A percentile compares a stretch with the other conserved stretches of the same genome.
These are phyloP conservation scores for Pelodytes ibericus DNA, from an alignment of 2,797 vertebrate genomes.

Conservation along the genomic window DNA sequence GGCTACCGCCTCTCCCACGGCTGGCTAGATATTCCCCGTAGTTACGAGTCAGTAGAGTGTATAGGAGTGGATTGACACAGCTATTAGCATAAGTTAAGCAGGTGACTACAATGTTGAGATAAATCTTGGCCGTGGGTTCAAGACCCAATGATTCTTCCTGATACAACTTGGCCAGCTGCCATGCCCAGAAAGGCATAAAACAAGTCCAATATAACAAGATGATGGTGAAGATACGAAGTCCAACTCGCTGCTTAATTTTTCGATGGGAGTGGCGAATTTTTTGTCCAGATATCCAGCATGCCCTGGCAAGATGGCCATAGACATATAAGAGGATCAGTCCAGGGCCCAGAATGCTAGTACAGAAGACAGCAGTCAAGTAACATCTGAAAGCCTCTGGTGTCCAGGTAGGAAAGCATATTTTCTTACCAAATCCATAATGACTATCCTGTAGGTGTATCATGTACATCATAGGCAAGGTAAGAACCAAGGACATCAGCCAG, in stretches of 20 bases:
- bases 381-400: slow-evolving; percentile 74
- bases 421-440: slow-evolving; percentile 67
- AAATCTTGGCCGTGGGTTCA: slow-evolving; percentile 72
- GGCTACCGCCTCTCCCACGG: neutral
- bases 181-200: slow-evolving; percentile 87
- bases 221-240: slow-evolving; percentile 79
- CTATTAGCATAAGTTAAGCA: slow-evolving; percentile 87
- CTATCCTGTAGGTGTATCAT: slow-evolving; percentile 79
- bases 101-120: slow-evolving; percentile 84
- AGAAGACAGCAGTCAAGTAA: slow-evolving; percentile 79
- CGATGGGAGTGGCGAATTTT: slow-evolving; percentile 45
- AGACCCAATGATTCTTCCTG: slow-evolving; percentile 68
- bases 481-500: slow-evolving; percentile 73
- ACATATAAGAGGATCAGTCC: slow-evolving; percentile 73
- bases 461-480: slow-evolving; percentile 83
- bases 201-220: slow-evolving; percentile 83
- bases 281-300: slow-evolving; percentile 68
- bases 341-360: slow-evolving; percentile 75
- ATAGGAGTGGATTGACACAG: slow-evolving; percentile 84
- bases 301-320: slow-evolving; percentile 69
- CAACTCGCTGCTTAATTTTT: slow-evolving; percentile 69
- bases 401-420: slow-evolving; percentile 84
- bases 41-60: slow-evolving; percentile 79
- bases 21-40: slow-evolving; percentile 66
- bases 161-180: slow-evolving; percentile 82